A percentile compares a stretch with the other conserved stretches of the same genome.
phyloP scores from a whole-genome alignment of 1,140 invertebrate species.

The Semibalanus balanoides region DNA sequence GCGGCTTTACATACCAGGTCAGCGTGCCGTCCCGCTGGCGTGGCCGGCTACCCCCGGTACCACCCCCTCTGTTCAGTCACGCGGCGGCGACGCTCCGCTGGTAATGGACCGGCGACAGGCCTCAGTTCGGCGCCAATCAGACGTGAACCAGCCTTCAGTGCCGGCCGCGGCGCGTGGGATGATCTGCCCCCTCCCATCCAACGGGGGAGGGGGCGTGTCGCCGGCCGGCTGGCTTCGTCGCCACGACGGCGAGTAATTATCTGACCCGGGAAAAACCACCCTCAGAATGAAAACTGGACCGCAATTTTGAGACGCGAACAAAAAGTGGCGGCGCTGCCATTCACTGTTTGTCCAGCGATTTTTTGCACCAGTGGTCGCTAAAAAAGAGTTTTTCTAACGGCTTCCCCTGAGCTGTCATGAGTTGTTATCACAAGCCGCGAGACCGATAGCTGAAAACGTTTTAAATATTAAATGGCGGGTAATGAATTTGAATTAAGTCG shows the following conservation, averaged over 20 bases:
- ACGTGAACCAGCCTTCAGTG: neutral
- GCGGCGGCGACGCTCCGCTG: too few relatives aligned
- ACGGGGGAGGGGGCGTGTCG: neutral
- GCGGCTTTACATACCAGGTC: too few relatives aligned
- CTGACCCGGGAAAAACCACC: neutral
- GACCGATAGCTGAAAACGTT: neutral
- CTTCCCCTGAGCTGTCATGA: neutral
- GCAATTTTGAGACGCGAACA: neutral
- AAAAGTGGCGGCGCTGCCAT: neutral
- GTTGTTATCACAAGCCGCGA: neutral
- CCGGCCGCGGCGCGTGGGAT: too few relatives aligned
- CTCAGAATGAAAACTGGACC: neutral
- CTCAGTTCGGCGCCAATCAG: neutral
- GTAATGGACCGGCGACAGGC: too few relatives aligned
- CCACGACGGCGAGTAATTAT: neutral
- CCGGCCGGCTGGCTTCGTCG: too few relatives aligned
- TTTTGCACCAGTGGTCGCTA: neutral
- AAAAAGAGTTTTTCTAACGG: constrained; percentile 1
- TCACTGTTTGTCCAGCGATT: neutral
- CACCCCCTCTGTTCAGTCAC: too few relatives aligned
- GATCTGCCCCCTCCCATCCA: neutral
- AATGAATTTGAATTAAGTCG: too few relatives aligned
- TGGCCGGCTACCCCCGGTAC: too few relatives aligned
- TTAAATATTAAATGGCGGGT: neutral
- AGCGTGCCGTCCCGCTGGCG: too few relatives aligned